Percentiles rank a stretch among this genome's conserved stretches.
Evolutionary conservation across 2,797 vertebrate genomes (phyloP).

Genomic region (Acanthurus tractus): DNA sequence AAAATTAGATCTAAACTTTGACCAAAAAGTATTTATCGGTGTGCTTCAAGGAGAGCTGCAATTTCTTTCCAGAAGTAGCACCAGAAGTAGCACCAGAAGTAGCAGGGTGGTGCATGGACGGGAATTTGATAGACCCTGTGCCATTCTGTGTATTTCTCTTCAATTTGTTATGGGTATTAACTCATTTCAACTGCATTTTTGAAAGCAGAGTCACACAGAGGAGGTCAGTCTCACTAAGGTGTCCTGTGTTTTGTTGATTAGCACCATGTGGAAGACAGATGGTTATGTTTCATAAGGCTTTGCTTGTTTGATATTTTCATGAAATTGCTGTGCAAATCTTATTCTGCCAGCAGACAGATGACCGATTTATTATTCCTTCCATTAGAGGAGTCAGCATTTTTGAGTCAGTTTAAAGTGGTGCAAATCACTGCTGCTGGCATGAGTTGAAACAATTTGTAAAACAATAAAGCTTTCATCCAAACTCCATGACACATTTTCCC

Average conservation of each 20-base stretch:
- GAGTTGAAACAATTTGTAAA: slow-evolving; percentile 14
- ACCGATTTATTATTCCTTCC: slow-evolving; percentile 26
- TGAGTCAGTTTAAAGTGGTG: slow-evolving; percentile 2
- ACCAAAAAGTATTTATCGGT: slow-evolving; percentile 5
- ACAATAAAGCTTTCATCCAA: slow-evolving; percentile 1
- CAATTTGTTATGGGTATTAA: slow-evolving; percentile 33
- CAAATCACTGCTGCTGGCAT: slow-evolving; percentile 7
- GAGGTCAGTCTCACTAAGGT: background rate
- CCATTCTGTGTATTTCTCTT: slow-evolving; percentile 31
- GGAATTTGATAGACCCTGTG: slow-evolving; percentile 27
- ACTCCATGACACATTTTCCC: background rate
- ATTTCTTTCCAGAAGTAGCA: background rate
- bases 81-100: background rate
- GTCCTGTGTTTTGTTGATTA: background rate
- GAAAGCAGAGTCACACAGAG: slow-evolving; percentile 11
- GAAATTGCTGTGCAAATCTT: background rate
- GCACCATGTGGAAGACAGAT: background rate
- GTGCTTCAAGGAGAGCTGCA: background rate
- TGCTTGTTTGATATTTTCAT: slow-evolving; percentile 33
- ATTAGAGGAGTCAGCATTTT: background rate
- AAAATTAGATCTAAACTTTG: slow-evolving; percentile 2
- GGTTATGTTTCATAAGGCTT: slow-evolving; percentile 8
- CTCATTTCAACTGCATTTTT: slow-evolving; percentile 28
- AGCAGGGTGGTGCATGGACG: background rate
- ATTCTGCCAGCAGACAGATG: background rate